phyloP scores from a whole-genome alignment of 35 echinoderm and acorn worm genomes.

The Apostichopus japonicus region DNA sequence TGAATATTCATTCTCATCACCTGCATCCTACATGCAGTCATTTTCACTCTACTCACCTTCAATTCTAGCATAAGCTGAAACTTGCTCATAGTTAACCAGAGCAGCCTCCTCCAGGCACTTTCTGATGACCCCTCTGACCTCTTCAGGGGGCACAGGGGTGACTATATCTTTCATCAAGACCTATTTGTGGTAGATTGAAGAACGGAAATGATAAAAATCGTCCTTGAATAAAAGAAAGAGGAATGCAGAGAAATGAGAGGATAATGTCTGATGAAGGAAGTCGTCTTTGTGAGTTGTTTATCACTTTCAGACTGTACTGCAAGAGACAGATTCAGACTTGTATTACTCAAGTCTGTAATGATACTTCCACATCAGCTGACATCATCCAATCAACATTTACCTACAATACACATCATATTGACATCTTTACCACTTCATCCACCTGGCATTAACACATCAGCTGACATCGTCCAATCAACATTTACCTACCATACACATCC shows the following conservation, averaged over 20 bases:
- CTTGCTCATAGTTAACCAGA: constrained; percentile 97
- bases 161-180: constrained; percentile 99
- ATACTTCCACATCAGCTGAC: no score
- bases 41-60: constrained; percentile 70
- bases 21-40: no score
- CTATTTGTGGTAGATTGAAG: constrained; percentile 36
- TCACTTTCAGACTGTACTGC: neutral
- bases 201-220: neutral
- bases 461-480: no score
- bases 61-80: constrained; percentile 98
- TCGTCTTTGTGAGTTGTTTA: neutral
- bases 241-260: neutral
- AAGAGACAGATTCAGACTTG: no score
- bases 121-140: constrained; percentile 89
- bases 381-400: no score
- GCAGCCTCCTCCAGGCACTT: constrained; percentile 96
- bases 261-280: neutral
- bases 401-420: no score
- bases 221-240: neutral
- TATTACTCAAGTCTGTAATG: no score
- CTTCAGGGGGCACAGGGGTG: constrained; percentile 95
- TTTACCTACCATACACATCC: no score
- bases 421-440: no score
- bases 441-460: no score
- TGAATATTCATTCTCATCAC: no score